Evolutionary conservation across 2,888 invertebrate genomes (phyloP).

Genomic region (Galerucella pusilla): DNA sequence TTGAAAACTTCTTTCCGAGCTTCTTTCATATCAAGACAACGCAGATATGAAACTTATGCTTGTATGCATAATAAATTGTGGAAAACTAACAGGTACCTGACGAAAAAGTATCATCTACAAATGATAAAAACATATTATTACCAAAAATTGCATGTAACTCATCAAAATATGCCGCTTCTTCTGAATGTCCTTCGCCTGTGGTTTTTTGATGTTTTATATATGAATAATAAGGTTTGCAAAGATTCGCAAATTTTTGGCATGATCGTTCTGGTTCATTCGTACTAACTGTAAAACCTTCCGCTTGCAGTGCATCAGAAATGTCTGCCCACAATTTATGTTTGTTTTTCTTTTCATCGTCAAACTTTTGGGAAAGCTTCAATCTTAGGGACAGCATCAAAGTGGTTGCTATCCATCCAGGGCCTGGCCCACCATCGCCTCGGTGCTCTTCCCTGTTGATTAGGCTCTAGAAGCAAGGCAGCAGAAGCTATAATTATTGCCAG

Average conservation of each 20-base stretch:
- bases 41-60: background rate
- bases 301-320: background rate
- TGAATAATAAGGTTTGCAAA: background rate
- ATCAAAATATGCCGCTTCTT: background rate
- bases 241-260: background rate
- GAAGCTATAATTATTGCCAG: no score
- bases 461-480: no score
- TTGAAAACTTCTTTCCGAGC: no score
- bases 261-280: background rate
- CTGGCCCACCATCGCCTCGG: no score
- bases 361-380: no score
- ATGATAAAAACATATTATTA: conserved; percentile 1
- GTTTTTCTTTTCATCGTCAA: background rate
- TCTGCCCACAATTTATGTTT: background rate
- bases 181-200: background rate
- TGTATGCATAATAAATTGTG: background rate
- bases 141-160: background rate
- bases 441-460: no score
- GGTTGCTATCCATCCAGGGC: no score
- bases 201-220: conserved; percentile 4
- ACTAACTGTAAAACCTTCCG: background rate
- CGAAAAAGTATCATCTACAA: conserved; percentile 1
- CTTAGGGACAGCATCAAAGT: no score
- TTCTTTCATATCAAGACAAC: background rate
- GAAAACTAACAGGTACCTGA: background rate